Conservation (phyloP, 2,797 vertebrate genomes). For the Danio aesculapii region DNA sequence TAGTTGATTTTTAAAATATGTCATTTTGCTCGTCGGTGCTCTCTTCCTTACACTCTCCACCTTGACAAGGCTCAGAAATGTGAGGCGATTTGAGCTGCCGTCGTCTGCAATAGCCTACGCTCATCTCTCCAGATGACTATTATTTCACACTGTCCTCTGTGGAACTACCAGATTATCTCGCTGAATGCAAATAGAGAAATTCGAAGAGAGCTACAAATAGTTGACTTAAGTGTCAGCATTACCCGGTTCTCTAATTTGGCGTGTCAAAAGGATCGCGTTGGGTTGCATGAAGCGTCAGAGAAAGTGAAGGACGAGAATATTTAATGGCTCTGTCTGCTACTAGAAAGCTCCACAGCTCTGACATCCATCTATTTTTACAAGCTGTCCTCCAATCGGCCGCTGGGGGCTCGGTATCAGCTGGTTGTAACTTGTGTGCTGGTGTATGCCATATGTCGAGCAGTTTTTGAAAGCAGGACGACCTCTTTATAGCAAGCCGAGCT, state of each 20-base stretch:
- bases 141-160: conserved; percentile 49
- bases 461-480: conserved; percentile 63
- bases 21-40: not conserved
- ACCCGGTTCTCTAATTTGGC: conserved; percentile 46
- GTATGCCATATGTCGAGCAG: conserved; percentile 43
- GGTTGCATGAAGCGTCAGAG: conserved; percentile 12
- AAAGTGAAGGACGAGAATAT: conserved; percentile 26
- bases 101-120: conserved; percentile 43
- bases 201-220: conserved; percentile 42
- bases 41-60: not conserved
- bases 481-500: conserved; percentile 56
- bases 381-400: conserved; percentile 41
- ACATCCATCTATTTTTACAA: conserved; percentile 52
- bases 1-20: not conserved
- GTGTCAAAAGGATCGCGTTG: conserved; percentile 45
- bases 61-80: conserved; percentile 34
- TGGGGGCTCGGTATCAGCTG: conserved; percentile 30
- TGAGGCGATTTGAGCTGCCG: conserved; percentile 23
- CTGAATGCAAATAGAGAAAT: conserved; percentile 53
- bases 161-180: conserved; percentile 31
- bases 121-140: conserved; percentile 41
- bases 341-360: conserved; percentile 30
- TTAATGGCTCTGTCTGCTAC: conserved; percentile 24
- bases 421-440: conserved; percentile 31
- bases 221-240: conserved; percentile 28